These are phyloP conservation scores for Lagorchestes hirsutus DNA, from an alignment of 2,797 vertebrate genomes.

Conservation along the genomic window DNA sequence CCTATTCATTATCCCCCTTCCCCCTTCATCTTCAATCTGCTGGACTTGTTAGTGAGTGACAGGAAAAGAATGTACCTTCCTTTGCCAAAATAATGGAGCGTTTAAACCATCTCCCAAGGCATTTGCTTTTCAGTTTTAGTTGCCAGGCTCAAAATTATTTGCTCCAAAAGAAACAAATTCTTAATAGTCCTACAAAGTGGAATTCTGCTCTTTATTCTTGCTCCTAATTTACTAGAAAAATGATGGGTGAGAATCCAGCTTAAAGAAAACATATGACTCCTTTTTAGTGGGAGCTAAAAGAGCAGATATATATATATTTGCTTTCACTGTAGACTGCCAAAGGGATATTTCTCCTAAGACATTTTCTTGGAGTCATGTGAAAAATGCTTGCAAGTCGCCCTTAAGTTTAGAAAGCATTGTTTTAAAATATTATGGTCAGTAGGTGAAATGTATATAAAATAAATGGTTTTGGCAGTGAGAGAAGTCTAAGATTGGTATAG, in stretches of 20 bases:
- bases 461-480: neutral
- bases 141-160: constrained; percentile 41
- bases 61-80: constrained; percentile 13
- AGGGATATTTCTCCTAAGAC: neutral
- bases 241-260: neutral
- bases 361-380: constrained; percentile 12
- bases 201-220: constrained; percentile 56
- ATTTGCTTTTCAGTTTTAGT: constrained; percentile 50
- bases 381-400: neutral
- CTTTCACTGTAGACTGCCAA: neutral
- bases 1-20: neutral
- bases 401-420: constrained; percentile 12
- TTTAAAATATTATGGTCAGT: neutral
- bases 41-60: neutral
- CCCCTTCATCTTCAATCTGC: neutral
- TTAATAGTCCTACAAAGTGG: constrained; percentile 36
- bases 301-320: neutral
- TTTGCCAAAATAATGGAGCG: constrained; percentile 44
- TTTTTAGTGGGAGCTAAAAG: neutral
- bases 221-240: constrained; percentile 34
- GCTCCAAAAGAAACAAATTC: constrained; percentile 60
- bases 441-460: constrained; percentile 18
- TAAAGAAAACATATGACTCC: constrained; percentile 33
- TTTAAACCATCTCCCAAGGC: constrained; percentile 55
- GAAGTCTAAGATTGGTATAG: constrained; percentile 13